Percentiles rank a stretch among this genome's conserved stretches.
Conservation (phyloP, 2,113 vertebrate species). For the Callithrix jacchus region DNA sequence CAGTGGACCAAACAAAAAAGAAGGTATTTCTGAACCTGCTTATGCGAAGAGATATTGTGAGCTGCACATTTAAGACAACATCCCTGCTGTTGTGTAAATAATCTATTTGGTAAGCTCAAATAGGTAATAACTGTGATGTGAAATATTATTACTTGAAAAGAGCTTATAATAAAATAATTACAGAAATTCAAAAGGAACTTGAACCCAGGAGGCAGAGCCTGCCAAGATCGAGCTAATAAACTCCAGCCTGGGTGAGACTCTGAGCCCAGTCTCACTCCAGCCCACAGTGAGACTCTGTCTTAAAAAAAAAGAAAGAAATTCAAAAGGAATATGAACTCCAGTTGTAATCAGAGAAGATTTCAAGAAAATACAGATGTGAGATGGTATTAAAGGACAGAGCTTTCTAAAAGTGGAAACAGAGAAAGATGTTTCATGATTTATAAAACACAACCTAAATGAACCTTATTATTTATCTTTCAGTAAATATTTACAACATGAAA, state of each 20-base stretch:
- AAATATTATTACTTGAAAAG: background rate
- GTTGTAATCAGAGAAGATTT: background rate
- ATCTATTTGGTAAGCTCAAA: background rate
- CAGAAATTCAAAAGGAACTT: background rate
- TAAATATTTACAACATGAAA: slow-evolving; percentile 19
- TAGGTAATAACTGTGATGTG: background rate
- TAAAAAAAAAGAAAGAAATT: background rate
- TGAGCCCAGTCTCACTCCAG: too few species aligned
- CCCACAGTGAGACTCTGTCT: too few species aligned
- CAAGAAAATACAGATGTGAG: background rate
- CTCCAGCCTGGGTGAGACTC: too few species aligned
- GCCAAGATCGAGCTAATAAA: too few species aligned
- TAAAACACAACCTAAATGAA: background rate
- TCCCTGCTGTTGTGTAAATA: background rate
- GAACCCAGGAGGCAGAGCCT: background rate
- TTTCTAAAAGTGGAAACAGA: slow-evolving; percentile 16
- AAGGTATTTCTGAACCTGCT: background rate
- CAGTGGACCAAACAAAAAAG: background rate
- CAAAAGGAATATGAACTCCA: background rate
- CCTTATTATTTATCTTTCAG: background rate
- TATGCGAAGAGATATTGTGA: background rate
- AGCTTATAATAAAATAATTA: background rate
- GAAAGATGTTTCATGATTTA: background rate
- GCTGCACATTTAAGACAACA: background rate
- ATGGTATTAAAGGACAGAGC: background rate